These are phyloP conservation scores for Cosmorhoe ocellata DNA, from an alignment of 2,888 invertebrate genomes.

Conservation along the genomic window DNA sequence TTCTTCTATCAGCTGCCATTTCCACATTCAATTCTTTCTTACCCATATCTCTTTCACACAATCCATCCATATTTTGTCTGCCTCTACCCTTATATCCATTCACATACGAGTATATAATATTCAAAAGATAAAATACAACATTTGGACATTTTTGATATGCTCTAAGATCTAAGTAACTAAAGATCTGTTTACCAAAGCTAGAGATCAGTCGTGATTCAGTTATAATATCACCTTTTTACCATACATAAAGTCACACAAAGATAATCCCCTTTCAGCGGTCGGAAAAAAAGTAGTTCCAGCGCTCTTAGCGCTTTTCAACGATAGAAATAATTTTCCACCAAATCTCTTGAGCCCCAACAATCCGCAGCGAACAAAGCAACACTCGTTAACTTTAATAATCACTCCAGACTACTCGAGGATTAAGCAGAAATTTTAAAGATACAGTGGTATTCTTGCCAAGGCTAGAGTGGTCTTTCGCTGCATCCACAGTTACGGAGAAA, in stretches of 20 bases:
- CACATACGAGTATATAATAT: too few species aligned
- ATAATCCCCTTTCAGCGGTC: background rate
- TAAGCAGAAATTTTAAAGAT: conserved; percentile 75
- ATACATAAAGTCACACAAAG: too few species aligned
- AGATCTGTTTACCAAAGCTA: background rate
- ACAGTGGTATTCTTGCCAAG: conserved; percentile 76
- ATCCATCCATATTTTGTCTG: too few species aligned
- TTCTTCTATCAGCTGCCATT: too few species aligned
- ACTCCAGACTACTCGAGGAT: conserved; percentile 63
- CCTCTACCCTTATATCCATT: too few species aligned
- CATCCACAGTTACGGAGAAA: conserved; percentile 21
- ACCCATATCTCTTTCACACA: too few species aligned
- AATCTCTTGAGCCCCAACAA: conserved; percentile 19
- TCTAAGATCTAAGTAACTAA: too few species aligned
- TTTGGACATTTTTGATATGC: too few species aligned
- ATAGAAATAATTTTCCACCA: conserved; percentile 16
- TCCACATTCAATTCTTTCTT: too few species aligned
- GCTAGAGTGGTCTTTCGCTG: conserved; percentile 59
- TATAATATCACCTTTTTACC: too few species aligned
- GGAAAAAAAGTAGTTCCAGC: background rate
- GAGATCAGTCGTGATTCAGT: too few species aligned
- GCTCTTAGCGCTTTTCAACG: conserved; percentile 11
- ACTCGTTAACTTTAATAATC: conserved; percentile 75
- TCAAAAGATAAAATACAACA: too few species aligned
- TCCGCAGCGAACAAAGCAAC: conserved; percentile 31